Base-by-base conservation (phyloP, 2,797 vertebrate species). In the Poeciliopsis gracilis region DNA sequence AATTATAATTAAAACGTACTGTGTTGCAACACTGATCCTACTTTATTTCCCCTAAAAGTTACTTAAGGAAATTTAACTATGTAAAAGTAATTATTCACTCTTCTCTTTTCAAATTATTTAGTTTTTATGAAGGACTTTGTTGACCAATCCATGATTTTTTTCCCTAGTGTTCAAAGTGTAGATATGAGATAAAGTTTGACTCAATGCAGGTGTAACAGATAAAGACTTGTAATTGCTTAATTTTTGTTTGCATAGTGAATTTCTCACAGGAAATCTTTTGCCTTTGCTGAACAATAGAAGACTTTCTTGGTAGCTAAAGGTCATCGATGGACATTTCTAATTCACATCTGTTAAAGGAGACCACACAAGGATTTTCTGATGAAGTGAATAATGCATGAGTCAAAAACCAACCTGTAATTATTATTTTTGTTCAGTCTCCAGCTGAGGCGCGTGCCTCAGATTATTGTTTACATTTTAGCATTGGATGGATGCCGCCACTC, bases 371-470 rank as follows among this genome's bases (percentile, higher is more conserved):
- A 36, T 36, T 36, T 36, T 36, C 36, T 36, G 36, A 36, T 36
- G 36, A 36, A 36, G 36, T 36, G 36, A 36, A 36, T 36, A 36
- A 36, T 36, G 4, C 69, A 57, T 2, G 3, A 79, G n/a, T 69
- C 38, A 73, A 86, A 84, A 84, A 81, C 73, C 84, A 87, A 75
- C 67, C 69, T 36, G 4, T 36, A 80, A 82, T 88, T 88, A 86
- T 78, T 59, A 81, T 83, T 73, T 75, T 75, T 46, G 67, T 84
- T 51, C 9, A 38, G 43, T 74, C 46, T 76, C 84, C 84, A 86
- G 83, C 84, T 86, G 77, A 85, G 86, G 80, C 66, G 76, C 82
- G 16, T 30, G 16, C 36, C 23, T 82, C 33, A n/a, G 57, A 28
- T 75, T 47, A 74, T 67, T 67, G 61, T 83, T 82, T 66, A 51